Conservation (phyloP, 1,140 invertebrate genomes). For the Chrysomallon squamiferum region DNA sequence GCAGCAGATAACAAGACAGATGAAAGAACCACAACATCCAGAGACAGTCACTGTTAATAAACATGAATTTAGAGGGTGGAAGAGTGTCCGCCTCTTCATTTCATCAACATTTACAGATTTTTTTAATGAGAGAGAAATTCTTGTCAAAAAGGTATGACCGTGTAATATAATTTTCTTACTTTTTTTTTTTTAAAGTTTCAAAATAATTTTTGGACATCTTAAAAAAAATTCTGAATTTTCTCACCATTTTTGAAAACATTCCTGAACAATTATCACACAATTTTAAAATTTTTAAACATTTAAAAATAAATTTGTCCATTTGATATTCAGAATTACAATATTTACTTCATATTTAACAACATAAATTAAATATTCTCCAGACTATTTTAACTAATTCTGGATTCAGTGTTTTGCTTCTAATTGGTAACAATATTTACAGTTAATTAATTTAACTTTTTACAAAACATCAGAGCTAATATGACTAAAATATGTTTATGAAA, state of each 20-base stretch:
- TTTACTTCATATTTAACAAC: too few species aligned
- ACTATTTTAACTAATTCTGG: too few species aligned
- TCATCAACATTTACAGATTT: constrained; percentile 64
- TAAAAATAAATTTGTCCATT: neutral
- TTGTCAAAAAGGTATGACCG: constrained; percentile 60
- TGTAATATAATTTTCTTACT: neutral
- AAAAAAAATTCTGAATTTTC: neutral
- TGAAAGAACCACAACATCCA: too few species aligned
- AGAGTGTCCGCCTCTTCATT: constrained; percentile 58
- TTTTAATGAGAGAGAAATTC: constrained; percentile 59
- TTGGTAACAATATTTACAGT: too few species aligned
- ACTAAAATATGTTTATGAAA: too few species aligned
- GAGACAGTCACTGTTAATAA: neutral
- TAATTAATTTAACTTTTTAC: too few species aligned
- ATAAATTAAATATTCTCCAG: too few species aligned
- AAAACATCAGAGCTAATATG: too few species aligned
- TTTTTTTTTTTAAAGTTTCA: neutral
- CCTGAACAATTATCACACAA: neutral
- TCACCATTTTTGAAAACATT: neutral
- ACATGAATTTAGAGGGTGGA: constrained; percentile 32
- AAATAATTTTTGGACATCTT: neutral
- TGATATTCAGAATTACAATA: neutral
- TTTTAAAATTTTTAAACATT: neutral
- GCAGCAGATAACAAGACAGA: too few species aligned
- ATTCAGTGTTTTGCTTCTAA: too few species aligned